A percentile compares a stretch with the other conserved stretches of the same genome.
Conservation (phyloP, 2,113 vertebrate genomes). For the Hydrochoerus hydrochaeris region DNA sequence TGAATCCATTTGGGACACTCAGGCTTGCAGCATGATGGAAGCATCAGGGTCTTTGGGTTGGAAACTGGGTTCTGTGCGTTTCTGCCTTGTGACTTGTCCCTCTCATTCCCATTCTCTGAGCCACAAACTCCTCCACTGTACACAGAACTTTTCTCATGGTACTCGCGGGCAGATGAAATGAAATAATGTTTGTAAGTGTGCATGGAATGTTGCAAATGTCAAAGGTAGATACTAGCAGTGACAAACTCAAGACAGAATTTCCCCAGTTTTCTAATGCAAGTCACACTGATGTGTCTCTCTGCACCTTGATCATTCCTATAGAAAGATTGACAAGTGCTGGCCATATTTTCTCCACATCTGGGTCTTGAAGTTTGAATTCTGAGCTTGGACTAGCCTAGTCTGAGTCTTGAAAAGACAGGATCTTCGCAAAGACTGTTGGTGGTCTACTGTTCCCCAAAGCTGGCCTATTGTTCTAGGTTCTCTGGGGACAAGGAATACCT, state of each 20-base stretch:
- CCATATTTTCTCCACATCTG: background rate
- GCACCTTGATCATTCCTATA: too few species aligned
- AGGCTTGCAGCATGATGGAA: background rate
- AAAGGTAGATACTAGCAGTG: too few species aligned
- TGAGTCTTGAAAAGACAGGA: background rate
- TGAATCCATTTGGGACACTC: background rate
- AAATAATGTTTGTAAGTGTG: background rate
- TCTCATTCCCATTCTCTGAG: background rate
- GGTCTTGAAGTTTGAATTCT: background rate
- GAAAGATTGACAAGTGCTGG: background rate
- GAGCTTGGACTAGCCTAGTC: background rate
- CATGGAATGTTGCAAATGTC: background rate
- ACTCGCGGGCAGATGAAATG: background rate
- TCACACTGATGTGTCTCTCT: background rate
- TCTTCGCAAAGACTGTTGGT: background rate
- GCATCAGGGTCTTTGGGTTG: background rate
- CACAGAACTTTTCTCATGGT: background rate
- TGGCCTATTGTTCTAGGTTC: background rate
- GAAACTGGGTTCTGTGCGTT: background rate
- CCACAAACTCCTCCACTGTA: background rate
- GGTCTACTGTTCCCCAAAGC: background rate
- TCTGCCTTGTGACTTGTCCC: background rate
- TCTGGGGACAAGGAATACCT: background rate
- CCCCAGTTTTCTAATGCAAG: background rate
- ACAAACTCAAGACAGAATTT: background rate